Evolutionary conservation across 2,113 vertebrate species (phyloP).

Genomic region (Epinephelus lanceolatus): DNA sequence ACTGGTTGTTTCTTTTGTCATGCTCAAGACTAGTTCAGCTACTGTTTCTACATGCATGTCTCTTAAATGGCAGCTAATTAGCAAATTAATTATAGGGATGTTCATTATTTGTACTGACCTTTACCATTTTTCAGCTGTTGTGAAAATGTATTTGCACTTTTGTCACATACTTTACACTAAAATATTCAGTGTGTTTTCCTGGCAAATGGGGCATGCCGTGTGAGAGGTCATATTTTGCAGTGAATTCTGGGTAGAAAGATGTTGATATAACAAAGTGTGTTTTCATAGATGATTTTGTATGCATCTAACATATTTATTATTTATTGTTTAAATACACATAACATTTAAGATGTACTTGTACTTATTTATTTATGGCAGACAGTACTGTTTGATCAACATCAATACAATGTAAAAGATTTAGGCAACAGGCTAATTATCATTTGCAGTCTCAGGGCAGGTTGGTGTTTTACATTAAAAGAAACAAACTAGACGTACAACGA

Average conservation of each 20-base stretch:
- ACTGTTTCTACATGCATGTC: not conserved
- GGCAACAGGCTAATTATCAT: not conserved
- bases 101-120: conserved; percentile 36
- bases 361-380: not conserved
- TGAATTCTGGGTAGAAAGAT: not conserved
- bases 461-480: not conserved
- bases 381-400: conserved; percentile 5
- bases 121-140: conserved; percentile 20
- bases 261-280: not conserved
- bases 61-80: conserved; percentile 24
- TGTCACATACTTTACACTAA: conserved; percentile 3
- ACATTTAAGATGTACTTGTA: not conserved
- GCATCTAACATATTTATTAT: not conserved
- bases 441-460: not conserved
- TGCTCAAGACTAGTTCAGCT: not conserved
- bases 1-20: not conserved
- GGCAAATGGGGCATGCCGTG: not conserved
- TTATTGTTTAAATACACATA: not conserved
- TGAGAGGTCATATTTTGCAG: not conserved
- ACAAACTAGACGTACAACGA: not conserved
- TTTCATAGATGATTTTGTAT: not conserved
- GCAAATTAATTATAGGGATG: conserved; percentile 14
- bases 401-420: conserved; percentile 5
- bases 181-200: not conserved
- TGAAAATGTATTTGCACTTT: conserved; percentile 1